Percentiles rank a stretch among this genome's conserved stretches.
Evolutionary conservation across 2,113 vertebrate species (phyloP).

Genomic region (Myxocyprinus asiaticus): DNA sequence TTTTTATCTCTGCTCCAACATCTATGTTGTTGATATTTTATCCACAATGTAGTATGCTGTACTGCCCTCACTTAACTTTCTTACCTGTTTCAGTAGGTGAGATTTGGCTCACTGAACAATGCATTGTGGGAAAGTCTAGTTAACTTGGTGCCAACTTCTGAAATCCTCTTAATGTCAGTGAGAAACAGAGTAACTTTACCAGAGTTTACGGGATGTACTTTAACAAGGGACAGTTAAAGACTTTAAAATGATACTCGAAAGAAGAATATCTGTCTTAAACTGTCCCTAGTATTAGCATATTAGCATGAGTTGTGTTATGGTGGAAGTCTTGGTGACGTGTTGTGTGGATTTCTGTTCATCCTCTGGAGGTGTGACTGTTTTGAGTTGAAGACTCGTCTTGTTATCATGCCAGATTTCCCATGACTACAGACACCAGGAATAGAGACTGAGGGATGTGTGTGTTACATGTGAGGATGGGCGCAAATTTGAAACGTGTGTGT

Average conservation of each 20-base stretch:
- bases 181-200: conserved; percentile 12
- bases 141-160: not conserved
- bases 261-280: not conserved
- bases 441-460: not conserved
- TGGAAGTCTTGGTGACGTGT: conserved; percentile 15
- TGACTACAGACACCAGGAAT: not conserved
- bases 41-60: too few species aligned
- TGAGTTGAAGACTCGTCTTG: not conserved
- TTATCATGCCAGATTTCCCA: conserved; percentile 7
- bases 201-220: not conserved
- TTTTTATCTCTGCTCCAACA: too few species aligned
- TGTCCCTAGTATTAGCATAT: conserved; percentile 25
- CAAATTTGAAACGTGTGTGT: too few species aligned
- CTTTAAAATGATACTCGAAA: conserved; percentile 26
- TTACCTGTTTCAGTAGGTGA: conserved; percentile 1
- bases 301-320: not conserved
- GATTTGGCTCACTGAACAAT: not conserved
- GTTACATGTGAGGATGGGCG: not conserved
- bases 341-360: conserved; percentile 20
- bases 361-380: conserved; percentile 7
- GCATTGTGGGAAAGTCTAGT: conserved; percentile 5
- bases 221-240: conserved; percentile 19
- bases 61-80: not conserved
- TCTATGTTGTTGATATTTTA: too few species aligned
- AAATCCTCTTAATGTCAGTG: conserved; percentile 36